These are phyloP conservation scores for Megalonaias nervosa DNA, from an alignment of 1,140 invertebrate genomes.

Conservation along the genomic window DNA sequence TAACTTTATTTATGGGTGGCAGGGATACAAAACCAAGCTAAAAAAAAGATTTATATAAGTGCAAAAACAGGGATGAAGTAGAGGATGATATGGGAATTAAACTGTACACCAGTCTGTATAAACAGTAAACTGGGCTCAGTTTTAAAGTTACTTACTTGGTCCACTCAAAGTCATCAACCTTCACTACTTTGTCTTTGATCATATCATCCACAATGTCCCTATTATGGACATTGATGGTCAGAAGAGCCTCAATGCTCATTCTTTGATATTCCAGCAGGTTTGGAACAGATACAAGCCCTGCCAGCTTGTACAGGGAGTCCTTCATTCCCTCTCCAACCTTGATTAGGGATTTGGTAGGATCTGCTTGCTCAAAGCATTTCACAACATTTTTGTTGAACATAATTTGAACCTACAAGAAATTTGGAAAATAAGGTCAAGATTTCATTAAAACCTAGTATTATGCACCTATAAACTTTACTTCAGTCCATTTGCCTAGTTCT, in stretches of 20 bases:
- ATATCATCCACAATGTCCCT: slow-evolving; percentile 84
- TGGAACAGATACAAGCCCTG: slow-evolving; percentile 58
- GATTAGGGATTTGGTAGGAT: slow-evolving; percentile 44
- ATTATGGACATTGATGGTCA: slow-evolving; percentile 91
- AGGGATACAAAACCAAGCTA: no score
- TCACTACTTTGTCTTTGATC: slow-evolving; percentile 74
- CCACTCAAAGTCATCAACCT: slow-evolving; percentile 70
- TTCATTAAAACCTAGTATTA: background rate
- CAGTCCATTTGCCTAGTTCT: no score
- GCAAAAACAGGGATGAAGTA: no score
- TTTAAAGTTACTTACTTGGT: slow-evolving; percentile 52
- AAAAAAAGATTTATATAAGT: no score
- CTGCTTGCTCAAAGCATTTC: slow-evolving; percentile 50
- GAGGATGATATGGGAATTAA: no score
- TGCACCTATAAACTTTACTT: no score
- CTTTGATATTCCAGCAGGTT: slow-evolving; percentile 59
- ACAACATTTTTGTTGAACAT: slow-evolving; percentile 69
- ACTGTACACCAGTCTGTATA: no score
- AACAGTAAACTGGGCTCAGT: no score
- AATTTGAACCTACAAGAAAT: slow-evolving; percentile 64
- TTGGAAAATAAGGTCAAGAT: background rate
- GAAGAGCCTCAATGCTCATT: slow-evolving; percentile 81
- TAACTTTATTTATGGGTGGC: no score
- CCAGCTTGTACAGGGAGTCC: slow-evolving; percentile 55
- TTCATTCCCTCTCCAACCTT: slow-evolving; percentile 57